phyloP scores from a whole-genome alignment of 2,113 vertebrate species.

The Melanocharis versteri region DNA sequence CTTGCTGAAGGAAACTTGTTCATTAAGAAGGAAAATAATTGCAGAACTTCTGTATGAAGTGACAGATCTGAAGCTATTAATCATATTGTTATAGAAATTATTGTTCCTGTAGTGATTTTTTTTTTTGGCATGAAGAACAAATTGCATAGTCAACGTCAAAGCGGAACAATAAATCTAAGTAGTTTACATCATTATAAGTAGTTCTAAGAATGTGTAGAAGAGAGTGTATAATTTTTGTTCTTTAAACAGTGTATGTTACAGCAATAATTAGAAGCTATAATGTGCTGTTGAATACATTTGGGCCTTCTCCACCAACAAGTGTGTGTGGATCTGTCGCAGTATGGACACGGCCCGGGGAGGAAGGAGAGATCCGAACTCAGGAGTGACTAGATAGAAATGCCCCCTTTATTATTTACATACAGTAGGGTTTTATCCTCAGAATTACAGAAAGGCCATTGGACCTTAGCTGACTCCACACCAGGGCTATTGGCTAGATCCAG shows the following conservation, averaged over 20 bases:
- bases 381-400: no score
- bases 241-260: constrained; percentile 1
- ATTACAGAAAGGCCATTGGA: no score
- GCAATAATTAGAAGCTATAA: constrained; percentile 43
- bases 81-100: constrained; percentile 4
- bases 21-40: constrained; percentile 6
- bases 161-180: constrained; percentile 3
- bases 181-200: background rate
- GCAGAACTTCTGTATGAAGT: background rate
- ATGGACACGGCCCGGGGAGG: no score
- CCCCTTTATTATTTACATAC: no score
- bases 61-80: constrained; percentile 14
- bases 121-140: background rate
- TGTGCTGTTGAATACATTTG: background rate
- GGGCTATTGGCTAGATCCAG: no score
- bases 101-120: background rate
- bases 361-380: no score
- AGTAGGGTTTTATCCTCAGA: no score
- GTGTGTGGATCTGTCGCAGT: no score
- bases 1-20: background rate
- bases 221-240: constrained; percentile 23
- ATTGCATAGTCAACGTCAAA: background rate
- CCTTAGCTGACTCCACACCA: no score
- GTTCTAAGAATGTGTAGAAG: background rate
- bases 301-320: background rate